A percentile compares a stretch with the other conserved stretches of the same genome.
Evolutionary conservation across 1,140 invertebrate genomes (phyloP).

Genomic region (Drosophila seguyi): DNA sequence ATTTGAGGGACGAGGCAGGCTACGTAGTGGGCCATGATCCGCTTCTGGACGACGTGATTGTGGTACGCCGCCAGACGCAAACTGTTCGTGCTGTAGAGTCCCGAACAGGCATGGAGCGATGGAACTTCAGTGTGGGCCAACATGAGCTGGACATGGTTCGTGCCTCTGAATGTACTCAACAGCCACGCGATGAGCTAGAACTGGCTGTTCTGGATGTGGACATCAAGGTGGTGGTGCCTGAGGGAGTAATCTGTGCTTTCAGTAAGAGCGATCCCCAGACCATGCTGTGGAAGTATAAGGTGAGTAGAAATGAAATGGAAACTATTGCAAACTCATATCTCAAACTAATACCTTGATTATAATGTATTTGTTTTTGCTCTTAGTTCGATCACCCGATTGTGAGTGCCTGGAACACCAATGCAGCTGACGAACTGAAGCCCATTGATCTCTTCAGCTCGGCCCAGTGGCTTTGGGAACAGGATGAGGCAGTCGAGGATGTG

Average conservation of each 20-base stretch:
- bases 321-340: background rate
- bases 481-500: constrained; percentile 53
- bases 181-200: constrained; percentile 77
- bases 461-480: constrained; percentile 85
- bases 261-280: constrained; percentile 86
- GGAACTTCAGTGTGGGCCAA: constrained; percentile 98
- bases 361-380: too few species aligned
- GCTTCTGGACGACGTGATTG: constrained; percentile 89
- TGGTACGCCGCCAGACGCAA: constrained; percentile 93
- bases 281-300: constrained; percentile 90
- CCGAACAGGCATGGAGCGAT: constrained; percentile 93
- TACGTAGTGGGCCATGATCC: constrained; percentile 82
- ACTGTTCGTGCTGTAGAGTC: constrained; percentile 95
- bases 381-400: constrained; percentile 94
- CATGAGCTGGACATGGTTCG: constrained; percentile 90
- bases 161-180: constrained; percentile 86
- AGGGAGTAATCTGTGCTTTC: constrained; percentile 90
- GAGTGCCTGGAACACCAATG: constrained; percentile 91
- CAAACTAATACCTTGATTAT: background rate
- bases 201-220: constrained; percentile 86
- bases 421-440: constrained; percentile 87
- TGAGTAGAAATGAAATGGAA: constrained; percentile 56
- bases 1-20: constrained; percentile 48
- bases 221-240: constrained; percentile 90
- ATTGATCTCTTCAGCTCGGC: constrained; percentile 91